phyloP scores from a whole-genome alignment of 1,140 invertebrate species.

The Drosophila tristis region DNA sequence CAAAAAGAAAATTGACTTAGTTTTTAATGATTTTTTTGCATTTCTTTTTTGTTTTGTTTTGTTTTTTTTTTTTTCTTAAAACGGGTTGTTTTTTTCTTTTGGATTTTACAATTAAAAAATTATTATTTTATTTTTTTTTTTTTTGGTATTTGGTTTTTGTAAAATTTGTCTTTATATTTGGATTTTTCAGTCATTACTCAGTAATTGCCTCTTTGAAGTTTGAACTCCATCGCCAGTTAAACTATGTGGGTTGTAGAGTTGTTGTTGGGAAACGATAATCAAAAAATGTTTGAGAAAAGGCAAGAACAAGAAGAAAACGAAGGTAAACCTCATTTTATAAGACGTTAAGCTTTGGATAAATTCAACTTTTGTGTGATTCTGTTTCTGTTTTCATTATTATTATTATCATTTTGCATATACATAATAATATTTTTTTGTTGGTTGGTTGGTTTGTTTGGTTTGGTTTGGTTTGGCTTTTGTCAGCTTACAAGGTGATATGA shows the following conservation, averaged over 20 bases:
- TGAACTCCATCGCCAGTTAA: constrained; percentile 96
- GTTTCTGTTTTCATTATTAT: constrained; percentile 15
- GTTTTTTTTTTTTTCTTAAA: constrained; percentile 36
- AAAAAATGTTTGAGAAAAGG: constrained; percentile 81
- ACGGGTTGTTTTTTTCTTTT: constrained; percentile 39
- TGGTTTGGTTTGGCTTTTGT: no score
- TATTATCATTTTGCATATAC: constrained; percentile 5
- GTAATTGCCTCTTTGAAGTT: constrained; percentile 97
- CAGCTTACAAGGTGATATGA: no score
- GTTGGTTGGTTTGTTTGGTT: no score
- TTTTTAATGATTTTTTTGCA: constrained; percentile 31
- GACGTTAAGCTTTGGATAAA: constrained; percentile 66
- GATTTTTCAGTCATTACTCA: constrained; percentile 86
- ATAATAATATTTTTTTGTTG: no score
- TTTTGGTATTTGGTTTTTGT: constrained; percentile 30
- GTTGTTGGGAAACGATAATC: constrained; percentile 76
- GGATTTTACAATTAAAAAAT: constrained; percentile 56
- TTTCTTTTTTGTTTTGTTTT: no score
- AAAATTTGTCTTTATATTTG: constrained; percentile 57
- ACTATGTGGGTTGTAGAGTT: constrained; percentile 86
- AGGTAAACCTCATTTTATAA: constrained; percentile 80
- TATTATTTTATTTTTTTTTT: constrained; percentile 26
- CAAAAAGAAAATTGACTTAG: constrained; percentile 70
- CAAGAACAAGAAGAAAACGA: constrained; percentile 79
- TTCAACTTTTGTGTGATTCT: constrained; percentile 40